Evolutionary conservation across 23 tunicate genomes (phyloP), one percentile per base, ranked within the genome.

Genomic region (Trididemnum nubilum): DNA sequence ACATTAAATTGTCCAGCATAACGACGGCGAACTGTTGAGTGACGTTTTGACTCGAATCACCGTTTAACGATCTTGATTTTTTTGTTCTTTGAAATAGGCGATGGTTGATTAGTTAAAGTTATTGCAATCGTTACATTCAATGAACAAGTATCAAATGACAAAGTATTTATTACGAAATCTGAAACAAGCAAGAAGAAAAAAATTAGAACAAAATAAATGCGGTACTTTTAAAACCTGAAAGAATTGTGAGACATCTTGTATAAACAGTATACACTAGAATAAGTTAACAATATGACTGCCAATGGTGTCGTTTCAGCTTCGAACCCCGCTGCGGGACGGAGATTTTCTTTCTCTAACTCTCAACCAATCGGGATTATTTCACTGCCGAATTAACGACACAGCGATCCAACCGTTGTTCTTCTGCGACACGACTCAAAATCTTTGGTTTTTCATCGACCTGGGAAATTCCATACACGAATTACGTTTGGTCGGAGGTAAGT

Each of bases 371-470:
- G 85, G 85, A 21, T 66, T 9, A 28, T 28, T 81, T 28, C 1
- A 2, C 21, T 69, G 26, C 35, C 24, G 44, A 69, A 31, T 81
- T 2, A 28, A 60, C 18, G 29, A 37, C 65, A 37, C 65, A 12
- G 39, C 23, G 1, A 38, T 37, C 3, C 24, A 26, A 69, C 35
- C 7, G 1, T 69, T 69, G 64, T 81, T 81, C 33, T 67, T 1
- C 51, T 67, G 77, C 65, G 85, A 81, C 85, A 35, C 40, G 15
- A 29, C 77, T 27, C 77, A 39, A 30, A 30, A 49, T 39, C 31
- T 81, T n/a, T 69, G 85, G 85, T 4, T 81, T 9, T 4, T 81
- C 38, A 25, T 81, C 44, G 85, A 81, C 28, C 72, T 81, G n/a
- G 32, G 77, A 26, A 33, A 40, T 1, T 4, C 2, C 38, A n/a